Percentiles rank a stretch among this genome's conserved stretches.
Conservation (phyloP, 1,140 invertebrate species). For the Charaxes varanes region DNA sequence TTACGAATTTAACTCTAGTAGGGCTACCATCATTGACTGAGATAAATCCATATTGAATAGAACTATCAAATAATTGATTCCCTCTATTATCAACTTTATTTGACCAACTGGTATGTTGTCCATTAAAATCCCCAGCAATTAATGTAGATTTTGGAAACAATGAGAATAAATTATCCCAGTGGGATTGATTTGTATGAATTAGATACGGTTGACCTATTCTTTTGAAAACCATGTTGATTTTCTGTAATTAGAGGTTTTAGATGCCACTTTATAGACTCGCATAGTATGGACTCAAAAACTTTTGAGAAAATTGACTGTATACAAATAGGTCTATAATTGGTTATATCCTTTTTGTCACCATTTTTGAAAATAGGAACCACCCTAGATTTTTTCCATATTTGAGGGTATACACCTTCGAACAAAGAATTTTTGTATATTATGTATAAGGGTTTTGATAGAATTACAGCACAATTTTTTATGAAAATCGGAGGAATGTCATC, state of each 20-base stretch:
- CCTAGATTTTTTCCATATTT: slow-evolving; percentile 12
- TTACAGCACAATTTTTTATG: slow-evolving; percentile 12
- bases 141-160: too few relatives aligned
- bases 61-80: slow-evolving; percentile 14
- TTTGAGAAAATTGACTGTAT: too few relatives aligned
- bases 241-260: too few relatives aligned
- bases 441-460: slow-evolving; percentile 9
- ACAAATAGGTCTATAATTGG: slow-evolving; percentile 22
- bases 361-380: slow-evolving; percentile 20
- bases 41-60: slow-evolving; percentile 13
- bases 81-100: slow-evolving; percentile 19
- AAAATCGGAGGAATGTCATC: slow-evolving; percentile 20
- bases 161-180: too few relatives aligned
- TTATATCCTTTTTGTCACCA: slow-evolving; percentile 7
- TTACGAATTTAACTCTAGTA: slow-evolving; percentile 19
- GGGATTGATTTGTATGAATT: too few relatives aligned
- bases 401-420: slow-evolving; percentile 4
- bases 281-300: too few relatives aligned
- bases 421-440: slow-evolving; percentile 17
- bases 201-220: too few relatives aligned
- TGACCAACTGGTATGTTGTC: slow-evolving; percentile 25
- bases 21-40: slow-evolving; percentile 14
- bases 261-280: too few relatives aligned
- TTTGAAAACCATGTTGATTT: too few relatives aligned
- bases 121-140: slow-evolving; percentile 28